Conservation (phyloP, 1,140 invertebrate species). For the Brevipalpus yothersi region DNA sequence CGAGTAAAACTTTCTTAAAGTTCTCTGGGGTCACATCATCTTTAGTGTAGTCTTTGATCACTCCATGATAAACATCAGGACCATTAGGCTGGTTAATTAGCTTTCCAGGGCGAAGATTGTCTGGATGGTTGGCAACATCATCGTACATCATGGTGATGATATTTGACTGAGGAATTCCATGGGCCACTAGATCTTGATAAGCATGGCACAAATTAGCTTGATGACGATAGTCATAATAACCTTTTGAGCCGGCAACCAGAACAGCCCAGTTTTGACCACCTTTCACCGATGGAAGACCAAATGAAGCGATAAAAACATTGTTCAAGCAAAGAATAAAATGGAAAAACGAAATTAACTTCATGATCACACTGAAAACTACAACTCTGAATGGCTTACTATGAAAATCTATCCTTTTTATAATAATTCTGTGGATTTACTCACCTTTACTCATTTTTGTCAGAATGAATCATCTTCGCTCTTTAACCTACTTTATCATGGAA, state of each 20-base stretch:
- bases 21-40: slow-evolving; percentile 21
- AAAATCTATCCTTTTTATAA: too few species aligned
- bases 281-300: too few species aligned
- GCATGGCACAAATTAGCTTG: slow-evolving; percentile 37
- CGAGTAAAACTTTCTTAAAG: slow-evolving; percentile 30
- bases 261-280: background rate
- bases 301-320: too few species aligned
- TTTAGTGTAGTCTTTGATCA: slow-evolving; percentile 30
- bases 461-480: too few species aligned
- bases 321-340: too few species aligned
- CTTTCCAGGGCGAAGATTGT: slow-evolving; percentile 30
- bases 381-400: too few species aligned
- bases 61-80: slow-evolving; percentile 30
- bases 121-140: slow-evolving; percentile 29
- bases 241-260: slow-evolving; percentile 19
- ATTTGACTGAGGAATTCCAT: slow-evolving; percentile 31
- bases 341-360: too few species aligned
- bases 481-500: too few species aligned
- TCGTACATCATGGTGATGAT: slow-evolving; percentile 39
- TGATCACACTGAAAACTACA: too few species aligned
- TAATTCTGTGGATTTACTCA: too few species aligned
- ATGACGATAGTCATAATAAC: slow-evolving; percentile 32
- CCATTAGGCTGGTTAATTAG: slow-evolving; percentile 33
- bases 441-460: too few species aligned
- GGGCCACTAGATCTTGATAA: slow-evolving; percentile 28